These are phyloP conservation scores for Anoplius nigerrimus DNA, from an alignment of 2,888 invertebrate genomes.

Conservation along the genomic window DNA sequence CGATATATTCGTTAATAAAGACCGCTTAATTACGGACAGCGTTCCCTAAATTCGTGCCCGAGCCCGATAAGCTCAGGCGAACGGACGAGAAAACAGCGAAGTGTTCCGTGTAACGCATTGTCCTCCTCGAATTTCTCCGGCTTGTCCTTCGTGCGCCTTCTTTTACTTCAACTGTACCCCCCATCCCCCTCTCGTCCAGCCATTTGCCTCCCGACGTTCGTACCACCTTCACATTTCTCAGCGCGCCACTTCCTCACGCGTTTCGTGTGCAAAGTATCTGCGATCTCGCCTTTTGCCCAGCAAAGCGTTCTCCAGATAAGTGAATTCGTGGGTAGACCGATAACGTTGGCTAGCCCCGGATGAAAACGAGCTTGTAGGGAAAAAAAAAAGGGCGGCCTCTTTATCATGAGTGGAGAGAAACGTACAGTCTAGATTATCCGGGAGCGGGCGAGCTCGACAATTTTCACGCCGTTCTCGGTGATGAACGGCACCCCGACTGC, in stretches of 20 bases:
- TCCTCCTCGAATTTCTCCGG: no score
- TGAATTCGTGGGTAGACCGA: slow-evolving; percentile 12
- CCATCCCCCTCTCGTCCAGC: no score
- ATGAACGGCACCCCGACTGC: slow-evolving; percentile 1
- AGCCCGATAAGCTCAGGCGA: slow-evolving; percentile 8
- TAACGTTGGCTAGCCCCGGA: neutral
- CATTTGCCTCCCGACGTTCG: no score
- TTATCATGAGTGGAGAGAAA: neutral
- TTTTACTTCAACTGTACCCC: no score
- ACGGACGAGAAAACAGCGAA: neutral
- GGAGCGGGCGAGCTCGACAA: slow-evolving; percentile 8
- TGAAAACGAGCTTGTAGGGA: slow-evolving; percentile 7
- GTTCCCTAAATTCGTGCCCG: slow-evolving; percentile 13
- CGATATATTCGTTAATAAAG: neutral
- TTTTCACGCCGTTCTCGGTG: slow-evolving; percentile 11
- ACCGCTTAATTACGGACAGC: neutral
- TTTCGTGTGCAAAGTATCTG: neutral
- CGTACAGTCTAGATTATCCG: slow-evolving; percentile 3
- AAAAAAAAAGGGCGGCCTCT: slow-evolving; percentile 4
- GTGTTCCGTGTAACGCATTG: no score
- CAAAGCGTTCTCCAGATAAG: slow-evolving; percentile 12
- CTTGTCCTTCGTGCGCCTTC: no score
- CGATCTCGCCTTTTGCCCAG: slow-evolving; percentile 12
- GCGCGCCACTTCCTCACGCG: neutral
- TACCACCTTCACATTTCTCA: no score